Evolutionary conservation across 2,113 vertebrate species (phyloP).

Genomic region (Choloepus hoffmanni): DNA sequence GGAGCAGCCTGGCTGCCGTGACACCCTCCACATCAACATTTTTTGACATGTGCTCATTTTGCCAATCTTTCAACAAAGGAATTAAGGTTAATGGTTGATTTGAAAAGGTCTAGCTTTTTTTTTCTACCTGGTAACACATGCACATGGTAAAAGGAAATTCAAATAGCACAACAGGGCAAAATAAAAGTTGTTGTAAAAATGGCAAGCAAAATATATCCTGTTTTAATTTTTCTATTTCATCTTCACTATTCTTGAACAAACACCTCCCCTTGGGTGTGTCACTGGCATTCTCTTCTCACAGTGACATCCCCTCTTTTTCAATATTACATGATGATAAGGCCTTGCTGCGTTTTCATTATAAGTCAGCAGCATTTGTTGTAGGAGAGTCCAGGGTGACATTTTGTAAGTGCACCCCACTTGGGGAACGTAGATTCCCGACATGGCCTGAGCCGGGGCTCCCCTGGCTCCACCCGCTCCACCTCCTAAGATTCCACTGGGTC

Average conservation of each 20-base stretch:
- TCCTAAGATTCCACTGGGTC: slow-evolving; percentile 61
- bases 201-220: not conserved
- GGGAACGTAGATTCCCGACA: slow-evolving; percentile 68
- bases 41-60: not conserved
- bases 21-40: not conserved
- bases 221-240: not conserved
- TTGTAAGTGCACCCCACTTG: slow-evolving; percentile 67
- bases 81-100: not conserved
- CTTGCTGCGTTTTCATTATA: slow-evolving; percentile 32
- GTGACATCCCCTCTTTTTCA: slow-evolving; percentile 66
- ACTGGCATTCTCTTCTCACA: slow-evolving; percentile 14
- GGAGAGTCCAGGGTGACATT: slow-evolving; percentile 72
- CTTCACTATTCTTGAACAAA: slow-evolving; percentile 10
- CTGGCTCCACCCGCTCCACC: slow-evolving; percentile 24
- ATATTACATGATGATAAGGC: slow-evolving; percentile 66
- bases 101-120: not conserved
- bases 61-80: not conserved
- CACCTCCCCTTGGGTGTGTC: not conserved
- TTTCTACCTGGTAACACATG: not conserved
- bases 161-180: not conserved
- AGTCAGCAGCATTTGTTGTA: slow-evolving; percentile 62
- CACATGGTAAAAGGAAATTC: not conserved
- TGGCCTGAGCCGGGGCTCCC: slow-evolving; percentile 60
- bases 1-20: too few relatives aligned
- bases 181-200: not conserved